phyloP scores from a whole-genome alignment of 1,140 invertebrate genomes.

The Cydia fagiglandana region DNA sequence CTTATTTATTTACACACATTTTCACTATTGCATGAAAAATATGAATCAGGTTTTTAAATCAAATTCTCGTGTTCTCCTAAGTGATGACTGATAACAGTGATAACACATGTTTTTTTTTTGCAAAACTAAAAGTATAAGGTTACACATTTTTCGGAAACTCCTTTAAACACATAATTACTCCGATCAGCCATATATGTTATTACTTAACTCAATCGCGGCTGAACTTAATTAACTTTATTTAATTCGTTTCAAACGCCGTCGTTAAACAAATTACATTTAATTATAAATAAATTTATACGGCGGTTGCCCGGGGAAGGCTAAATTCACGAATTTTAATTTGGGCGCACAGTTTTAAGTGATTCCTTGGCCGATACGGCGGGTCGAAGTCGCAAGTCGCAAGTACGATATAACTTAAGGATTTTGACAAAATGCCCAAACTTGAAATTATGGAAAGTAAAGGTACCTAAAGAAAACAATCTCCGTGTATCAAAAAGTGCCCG shows the following conservation, averaged over 20 bases:
- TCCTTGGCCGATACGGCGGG: constrained; percentile 56
- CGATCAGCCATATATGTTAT: constrained; percentile 1
- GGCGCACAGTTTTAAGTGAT: constrained; percentile 64
- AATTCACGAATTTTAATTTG: constrained; percentile 76
- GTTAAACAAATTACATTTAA: constrained; percentile 38
- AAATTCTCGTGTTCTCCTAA: no score
- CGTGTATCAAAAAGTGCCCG: no score
- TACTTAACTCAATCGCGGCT: not conserved
- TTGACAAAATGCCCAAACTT: not conserved
- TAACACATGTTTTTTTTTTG: no score
- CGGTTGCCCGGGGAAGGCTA: constrained; percentile 11
- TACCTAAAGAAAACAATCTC: no score
- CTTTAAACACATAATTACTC: not conserved
- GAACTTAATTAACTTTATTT: constrained; percentile 30
- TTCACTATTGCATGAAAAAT: no score
- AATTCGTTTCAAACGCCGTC: constrained; percentile 18
- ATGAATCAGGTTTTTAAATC: no score
- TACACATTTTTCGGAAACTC: no score
- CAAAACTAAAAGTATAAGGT: no score
- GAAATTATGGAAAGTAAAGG: no score
- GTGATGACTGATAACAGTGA: no score
- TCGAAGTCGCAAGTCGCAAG: constrained; percentile 35
- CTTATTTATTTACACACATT: no score
- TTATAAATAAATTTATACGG: constrained; percentile 32
- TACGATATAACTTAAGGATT: not conserved